Conservation (phyloP, 2,888 invertebrate species). For the Coelogynopora nodosa region DNA sequence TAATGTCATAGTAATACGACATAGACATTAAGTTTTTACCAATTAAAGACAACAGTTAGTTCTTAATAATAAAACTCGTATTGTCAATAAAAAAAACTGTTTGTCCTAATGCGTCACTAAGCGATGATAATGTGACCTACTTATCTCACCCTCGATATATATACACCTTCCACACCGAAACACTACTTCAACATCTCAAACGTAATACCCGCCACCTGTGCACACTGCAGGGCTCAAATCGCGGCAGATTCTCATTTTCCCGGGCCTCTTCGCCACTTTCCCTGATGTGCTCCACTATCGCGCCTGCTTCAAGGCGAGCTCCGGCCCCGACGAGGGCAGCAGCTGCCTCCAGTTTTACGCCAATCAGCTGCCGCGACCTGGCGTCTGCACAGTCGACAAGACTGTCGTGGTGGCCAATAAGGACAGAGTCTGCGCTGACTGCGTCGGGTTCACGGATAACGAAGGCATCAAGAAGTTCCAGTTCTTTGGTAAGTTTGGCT, state of each 20-base stretch:
- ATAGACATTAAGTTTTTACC: no score
- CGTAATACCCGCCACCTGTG: no score
- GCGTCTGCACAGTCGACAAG: neutral
- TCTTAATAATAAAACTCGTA: no score
- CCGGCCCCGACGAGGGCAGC: neutral
- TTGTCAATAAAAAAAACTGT: no score
- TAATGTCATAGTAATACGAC: no score
- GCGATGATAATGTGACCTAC: no score
- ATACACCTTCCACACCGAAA: no score
- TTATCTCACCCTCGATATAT: no score
- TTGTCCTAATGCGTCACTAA: no score
- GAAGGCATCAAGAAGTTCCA: neutral
- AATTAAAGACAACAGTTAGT: no score
- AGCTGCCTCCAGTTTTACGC: neutral
- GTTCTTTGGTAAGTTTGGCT: neutral
- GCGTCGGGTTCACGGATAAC: neutral
- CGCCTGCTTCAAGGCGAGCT: neutral
- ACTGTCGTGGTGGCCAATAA: neutral
- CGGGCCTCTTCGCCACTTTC: neutral
- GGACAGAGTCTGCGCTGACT: neutral
- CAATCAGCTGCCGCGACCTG: neutral
- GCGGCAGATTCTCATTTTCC: neutral
- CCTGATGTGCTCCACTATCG: neutral
- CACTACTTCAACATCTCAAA: no score
- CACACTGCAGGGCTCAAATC: neutral